Percentiles rank a stretch among this genome's conserved stretches.
phyloP scores from a whole-genome alignment of 2,888 invertebrate genomes.

The Leptothorax acervorum region DNA sequence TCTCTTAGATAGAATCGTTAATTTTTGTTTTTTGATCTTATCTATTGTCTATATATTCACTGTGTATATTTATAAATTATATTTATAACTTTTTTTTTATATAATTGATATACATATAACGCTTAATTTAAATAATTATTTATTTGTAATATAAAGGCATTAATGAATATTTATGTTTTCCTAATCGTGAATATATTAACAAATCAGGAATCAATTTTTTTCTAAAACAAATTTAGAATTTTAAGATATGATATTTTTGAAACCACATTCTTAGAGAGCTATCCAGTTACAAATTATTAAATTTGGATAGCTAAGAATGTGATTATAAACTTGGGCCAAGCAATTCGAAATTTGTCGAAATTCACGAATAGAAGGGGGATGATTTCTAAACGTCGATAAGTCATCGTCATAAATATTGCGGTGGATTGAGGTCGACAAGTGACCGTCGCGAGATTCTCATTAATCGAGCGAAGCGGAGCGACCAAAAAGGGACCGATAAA shows the following conservation, averaged over 20 bases:
- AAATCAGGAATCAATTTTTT: neutral
- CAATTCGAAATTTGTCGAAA: neutral
- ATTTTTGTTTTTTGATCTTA: neutral
- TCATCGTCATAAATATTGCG: conserved; percentile 43
- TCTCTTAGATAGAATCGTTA: neutral
- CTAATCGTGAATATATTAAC: neutral
- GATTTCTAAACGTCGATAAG: conserved; percentile 39
- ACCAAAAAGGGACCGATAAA: conserved; percentile 59
- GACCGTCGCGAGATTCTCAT: conserved; percentile 50
- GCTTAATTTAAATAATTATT: neutral
- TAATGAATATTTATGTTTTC: neutral
- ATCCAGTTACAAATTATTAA: neutral
- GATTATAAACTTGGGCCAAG: neutral
- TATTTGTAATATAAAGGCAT: neutral
- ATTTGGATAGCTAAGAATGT: too few species aligned
- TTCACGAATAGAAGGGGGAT: neutral
- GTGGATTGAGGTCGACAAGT: conserved; percentile 48
- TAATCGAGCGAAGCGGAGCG: conserved; percentile 49
- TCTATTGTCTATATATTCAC: neutral
- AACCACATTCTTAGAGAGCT: neutral
- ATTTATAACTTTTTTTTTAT: neutral
- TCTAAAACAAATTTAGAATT: neutral
- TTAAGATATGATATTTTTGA: neutral
- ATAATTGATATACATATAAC: neutral
- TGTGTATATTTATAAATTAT: neutral